Evolutionary conservation across 2,888 invertebrate species (phyloP).

Genomic region (Eupithecia exiguata): DNA sequence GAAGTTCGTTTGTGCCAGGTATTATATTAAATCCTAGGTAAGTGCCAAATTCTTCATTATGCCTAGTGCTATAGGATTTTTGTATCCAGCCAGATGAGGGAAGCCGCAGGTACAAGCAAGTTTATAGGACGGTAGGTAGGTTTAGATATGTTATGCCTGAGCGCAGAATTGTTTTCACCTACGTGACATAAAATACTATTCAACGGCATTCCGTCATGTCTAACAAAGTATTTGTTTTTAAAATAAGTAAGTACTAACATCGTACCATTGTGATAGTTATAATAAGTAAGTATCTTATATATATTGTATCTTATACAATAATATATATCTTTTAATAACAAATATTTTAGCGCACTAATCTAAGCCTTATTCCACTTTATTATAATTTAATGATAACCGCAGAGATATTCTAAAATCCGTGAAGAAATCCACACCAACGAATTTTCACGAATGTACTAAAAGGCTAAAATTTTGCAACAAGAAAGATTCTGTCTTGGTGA

Average conservation of each 20-base stretch:
- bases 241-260: background rate
- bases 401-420: background rate
- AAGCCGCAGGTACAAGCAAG: background rate
- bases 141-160: background rate
- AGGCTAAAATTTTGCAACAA: background rate
- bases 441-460: background rate
- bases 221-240: background rate
- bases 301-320: no score
- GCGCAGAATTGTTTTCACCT: background rate
- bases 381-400: background rate
- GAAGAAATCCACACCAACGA: background rate
- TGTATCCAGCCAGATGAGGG: background rate
- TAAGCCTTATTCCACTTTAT: background rate
- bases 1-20: no score
- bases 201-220: constrained; percentile 10
- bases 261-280: background rate
- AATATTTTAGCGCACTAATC: background rate
- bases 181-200: constrained; percentile 7
- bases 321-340: no score
- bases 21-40: no score
- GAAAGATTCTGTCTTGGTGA: background rate
- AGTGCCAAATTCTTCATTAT: background rate
- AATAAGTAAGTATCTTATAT: background rate
- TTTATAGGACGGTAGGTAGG: background rate
- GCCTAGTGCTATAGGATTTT: background rate